Conservation (phyloP, 2,113 vertebrate genomes). For the Cairina moschata region DNA sequence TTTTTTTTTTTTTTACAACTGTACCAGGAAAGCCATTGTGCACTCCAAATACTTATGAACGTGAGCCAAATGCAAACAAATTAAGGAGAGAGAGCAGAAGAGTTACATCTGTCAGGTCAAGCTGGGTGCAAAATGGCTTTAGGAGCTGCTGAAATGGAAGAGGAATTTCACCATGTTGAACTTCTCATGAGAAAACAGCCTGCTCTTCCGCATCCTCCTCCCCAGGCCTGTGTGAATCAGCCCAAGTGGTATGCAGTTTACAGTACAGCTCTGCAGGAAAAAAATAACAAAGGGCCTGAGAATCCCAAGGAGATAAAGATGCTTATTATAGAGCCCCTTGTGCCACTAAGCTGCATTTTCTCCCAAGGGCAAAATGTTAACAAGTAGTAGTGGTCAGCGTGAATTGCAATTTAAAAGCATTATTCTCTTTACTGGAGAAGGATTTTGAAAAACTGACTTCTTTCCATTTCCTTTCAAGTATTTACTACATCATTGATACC, state of each 20-base stretch:
- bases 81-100: slow-evolving; percentile 69
- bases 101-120: slow-evolving; percentile 75
- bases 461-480: slow-evolving; percentile 60
- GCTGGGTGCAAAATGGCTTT: slow-evolving; percentile 61
- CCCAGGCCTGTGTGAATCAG: neutral
- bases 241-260: slow-evolving; percentile 41
- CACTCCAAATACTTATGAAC: slow-evolving; percentile 32
- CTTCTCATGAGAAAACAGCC: slow-evolving; percentile 49
- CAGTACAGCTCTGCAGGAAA: neutral
- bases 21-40: slow-evolving; percentile 41
- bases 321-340: slow-evolving; percentile 18
- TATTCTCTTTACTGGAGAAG: slow-evolving; percentile 20
- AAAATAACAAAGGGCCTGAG: neutral
- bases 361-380: slow-evolving; percentile 46
- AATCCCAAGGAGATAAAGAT: slow-evolving; percentile 21
- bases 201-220: neutral
- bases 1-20: neutral
- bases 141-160: slow-evolving; percentile 58
- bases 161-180: slow-evolving; percentile 53
- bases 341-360: slow-evolving; percentile 29
- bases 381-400: neutral
- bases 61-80: slow-evolving; percentile 74
- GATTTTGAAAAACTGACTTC: slow-evolving; percentile 40
- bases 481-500: slow-evolving; percentile 58
- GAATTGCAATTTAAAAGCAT: slow-evolving; percentile 29